Conservation (phyloP, 2,888 invertebrate genomes). For the Harpalus rufipes region DNA sequence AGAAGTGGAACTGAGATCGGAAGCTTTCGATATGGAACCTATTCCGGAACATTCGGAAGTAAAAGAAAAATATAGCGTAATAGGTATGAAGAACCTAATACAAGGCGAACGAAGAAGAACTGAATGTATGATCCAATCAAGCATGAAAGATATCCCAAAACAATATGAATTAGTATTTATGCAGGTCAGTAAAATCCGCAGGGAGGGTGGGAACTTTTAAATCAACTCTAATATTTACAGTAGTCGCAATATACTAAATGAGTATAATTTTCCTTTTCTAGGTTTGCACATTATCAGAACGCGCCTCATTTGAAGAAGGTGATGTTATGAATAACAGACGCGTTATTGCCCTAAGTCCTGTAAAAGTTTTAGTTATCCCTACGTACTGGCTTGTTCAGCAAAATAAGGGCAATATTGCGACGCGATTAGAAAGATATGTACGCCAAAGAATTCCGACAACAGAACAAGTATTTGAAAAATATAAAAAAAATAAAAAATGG, state of each 20-base stretch:
- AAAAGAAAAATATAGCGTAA: background rate
- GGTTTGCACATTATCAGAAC: constrained; percentile 27
- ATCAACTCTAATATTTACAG: too few relatives aligned
- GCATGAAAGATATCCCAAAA: background rate
- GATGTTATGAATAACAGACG: constrained; percentile 82
- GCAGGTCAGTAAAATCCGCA: background rate
- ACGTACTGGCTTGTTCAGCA: constrained; percentile 84
- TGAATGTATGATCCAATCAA: background rate
- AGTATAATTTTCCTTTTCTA: background rate
- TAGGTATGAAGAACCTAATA: background rate
- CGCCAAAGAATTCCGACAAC: constrained; percentile 81
- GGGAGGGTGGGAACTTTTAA: too few relatives aligned
- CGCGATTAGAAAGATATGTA: constrained; percentile 81
- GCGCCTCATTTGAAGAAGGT: constrained; percentile 80
- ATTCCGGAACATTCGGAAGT: background rate
- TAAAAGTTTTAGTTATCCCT: constrained; percentile 84
- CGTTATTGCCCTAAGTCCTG: constrained; percentile 82
- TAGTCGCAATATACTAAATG: too few relatives aligned
- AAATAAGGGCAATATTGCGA: constrained; percentile 84
- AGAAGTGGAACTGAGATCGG: too few relatives aligned
- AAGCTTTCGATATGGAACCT: too few relatives aligned
- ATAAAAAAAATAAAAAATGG: constrained; percentile 80
- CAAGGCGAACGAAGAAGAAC: background rate
- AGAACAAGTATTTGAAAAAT: constrained; percentile 79
- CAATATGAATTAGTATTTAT: background rate